A percentile compares a stretch with the other conserved stretches of the same genome.
phyloP scores from a whole-genome alignment of 2,888 invertebrate species.

The Dichetophora obliterata region DNA sequence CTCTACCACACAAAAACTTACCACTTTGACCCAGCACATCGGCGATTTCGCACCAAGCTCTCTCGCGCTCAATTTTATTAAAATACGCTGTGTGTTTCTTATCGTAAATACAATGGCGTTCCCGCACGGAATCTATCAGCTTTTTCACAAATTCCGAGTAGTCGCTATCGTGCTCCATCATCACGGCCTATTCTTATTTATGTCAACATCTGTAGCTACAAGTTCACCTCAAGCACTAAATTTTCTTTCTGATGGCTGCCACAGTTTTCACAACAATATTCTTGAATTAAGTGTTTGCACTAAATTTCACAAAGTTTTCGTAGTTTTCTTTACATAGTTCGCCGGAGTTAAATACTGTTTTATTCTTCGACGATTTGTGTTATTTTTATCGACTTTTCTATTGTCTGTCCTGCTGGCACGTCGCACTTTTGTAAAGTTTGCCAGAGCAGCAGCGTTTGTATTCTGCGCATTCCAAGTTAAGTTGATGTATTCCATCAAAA shows the following conservation, averaged over 20 bases:
- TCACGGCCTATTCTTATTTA: background rate
- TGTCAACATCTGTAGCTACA: background rate
- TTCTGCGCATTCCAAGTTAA: conserved; percentile 32
- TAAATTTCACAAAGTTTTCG: no score
- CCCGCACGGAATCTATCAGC: conserved; percentile 25
- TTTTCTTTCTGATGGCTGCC: no score
- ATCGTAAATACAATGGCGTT: conserved; percentile 31
- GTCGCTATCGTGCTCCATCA: conserved; percentile 26
- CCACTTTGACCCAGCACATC: conserved; percentile 26
- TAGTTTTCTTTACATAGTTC: no score
- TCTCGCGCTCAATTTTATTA: conserved; percentile 28
- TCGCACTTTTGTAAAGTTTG: background rate
- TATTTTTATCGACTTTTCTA: background rate
- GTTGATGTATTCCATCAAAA: conserved; percentile 27
- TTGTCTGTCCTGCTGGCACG: background rate
- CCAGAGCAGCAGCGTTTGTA: background rate
- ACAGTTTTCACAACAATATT: background rate
- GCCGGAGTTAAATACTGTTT: background rate
- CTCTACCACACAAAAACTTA: conserved; percentile 10
- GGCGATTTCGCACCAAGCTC: conserved; percentile 29
- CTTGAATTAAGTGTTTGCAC: background rate
- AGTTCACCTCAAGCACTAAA: no score
- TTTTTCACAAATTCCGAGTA: conserved; percentile 26
- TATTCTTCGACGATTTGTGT: background rate
- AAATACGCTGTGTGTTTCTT: conserved; percentile 33